A percentile compares a stretch with the other conserved stretches of the same genome.
Conservation (phyloP, 2,888 invertebrate species). For the Hylaea fasciaria region DNA sequence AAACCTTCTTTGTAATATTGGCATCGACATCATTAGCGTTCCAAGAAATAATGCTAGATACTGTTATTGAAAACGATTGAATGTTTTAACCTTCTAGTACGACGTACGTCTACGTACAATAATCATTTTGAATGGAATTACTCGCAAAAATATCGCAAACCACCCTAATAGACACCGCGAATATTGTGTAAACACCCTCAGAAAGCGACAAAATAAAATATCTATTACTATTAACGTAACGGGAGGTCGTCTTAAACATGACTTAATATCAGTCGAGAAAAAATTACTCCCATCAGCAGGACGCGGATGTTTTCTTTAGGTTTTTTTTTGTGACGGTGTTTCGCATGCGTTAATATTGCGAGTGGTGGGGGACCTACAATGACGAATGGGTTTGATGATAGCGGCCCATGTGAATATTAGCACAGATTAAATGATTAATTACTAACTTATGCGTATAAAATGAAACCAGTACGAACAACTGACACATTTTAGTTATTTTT, state of each 20-base stretch:
- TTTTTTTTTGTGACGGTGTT: slow-evolving; percentile 42
- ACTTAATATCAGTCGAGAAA: slow-evolving; percentile 84
- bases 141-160: slow-evolving; percentile 32
- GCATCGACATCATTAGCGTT: too few relatives aligned
- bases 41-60: too few relatives aligned
- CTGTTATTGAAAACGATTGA: too few relatives aligned
- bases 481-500: too few relatives aligned
- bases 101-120: too few relatives aligned
- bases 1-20: too few relatives aligned
- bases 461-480: too few relatives aligned
- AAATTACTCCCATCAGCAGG: slow-evolving; percentile 79
- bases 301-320: slow-evolving; percentile 51
- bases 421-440: background rate
- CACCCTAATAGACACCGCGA: slow-evolving; percentile 55
- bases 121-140: too few relatives aligned
- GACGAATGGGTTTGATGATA: slow-evolving; percentile 59
- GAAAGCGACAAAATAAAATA: slow-evolving; percentile 83
- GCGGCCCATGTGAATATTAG: slow-evolving; percentile 19
- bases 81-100: too few relatives aligned
- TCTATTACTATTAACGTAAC: slow-evolving; percentile 86
- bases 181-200: slow-evolving; percentile 77
- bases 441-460: too few relatives aligned
- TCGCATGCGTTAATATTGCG: slow-evolving; percentile 46
- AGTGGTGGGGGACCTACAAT: slow-evolving; percentile 47
- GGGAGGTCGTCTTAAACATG: slow-evolving; percentile 84